Conservation (phyloP, 2,113 vertebrate genomes). For the Gymnogyps californianus region DNA sequence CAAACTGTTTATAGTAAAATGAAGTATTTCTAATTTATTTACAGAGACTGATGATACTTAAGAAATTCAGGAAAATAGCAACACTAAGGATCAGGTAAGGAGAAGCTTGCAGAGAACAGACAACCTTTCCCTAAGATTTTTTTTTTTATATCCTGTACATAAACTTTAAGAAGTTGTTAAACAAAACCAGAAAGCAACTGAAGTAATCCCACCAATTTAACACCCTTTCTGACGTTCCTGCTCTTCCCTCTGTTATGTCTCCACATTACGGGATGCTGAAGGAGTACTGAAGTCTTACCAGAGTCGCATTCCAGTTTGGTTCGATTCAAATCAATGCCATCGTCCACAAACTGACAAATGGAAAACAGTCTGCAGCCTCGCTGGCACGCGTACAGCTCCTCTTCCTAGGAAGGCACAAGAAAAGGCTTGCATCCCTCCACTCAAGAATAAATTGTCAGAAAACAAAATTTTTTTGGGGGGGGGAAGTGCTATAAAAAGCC, state of each 20-base stretch:
- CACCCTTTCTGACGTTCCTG: not conserved
- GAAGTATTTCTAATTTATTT: not conserved
- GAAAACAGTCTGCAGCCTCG: constrained; percentile 96
- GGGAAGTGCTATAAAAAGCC: not conserved
- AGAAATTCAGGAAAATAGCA: not conserved
- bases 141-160: not conserved
- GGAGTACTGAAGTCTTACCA: constrained; percentile 74
- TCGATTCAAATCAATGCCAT: constrained; percentile 88
- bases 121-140: not conserved
- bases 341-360: constrained; percentile 96
- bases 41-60: not conserved
- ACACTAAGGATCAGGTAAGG: not conserved
- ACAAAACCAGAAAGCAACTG: not conserved
- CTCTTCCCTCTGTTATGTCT: not conserved
- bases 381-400: constrained; percentile 92
- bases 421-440: constrained; percentile 23
- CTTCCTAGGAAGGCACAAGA: constrained; percentile 80
- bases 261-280: not conserved
- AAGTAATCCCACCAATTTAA: not conserved
- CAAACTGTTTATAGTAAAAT: not conserved
- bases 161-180: not conserved
- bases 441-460: not conserved
- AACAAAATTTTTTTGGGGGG: not conserved
- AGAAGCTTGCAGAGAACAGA: not conserved
- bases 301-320: constrained; percentile 93